phyloP scores from a whole-genome alignment of 2,113 vertebrate species.

The Odocoileus hemionus region DNA sequence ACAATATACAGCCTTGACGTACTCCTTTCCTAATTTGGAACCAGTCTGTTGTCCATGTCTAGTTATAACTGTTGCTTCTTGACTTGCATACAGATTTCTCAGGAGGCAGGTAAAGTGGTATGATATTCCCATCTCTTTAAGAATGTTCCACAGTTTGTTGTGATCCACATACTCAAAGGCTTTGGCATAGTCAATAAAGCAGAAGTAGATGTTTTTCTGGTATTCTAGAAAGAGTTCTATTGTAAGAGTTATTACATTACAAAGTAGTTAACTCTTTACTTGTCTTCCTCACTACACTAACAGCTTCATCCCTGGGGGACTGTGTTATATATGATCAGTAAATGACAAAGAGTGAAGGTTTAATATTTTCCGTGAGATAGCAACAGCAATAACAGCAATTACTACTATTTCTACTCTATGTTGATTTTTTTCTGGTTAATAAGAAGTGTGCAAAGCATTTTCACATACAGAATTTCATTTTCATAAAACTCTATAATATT shows the following conservation, averaged over 20 bases:
- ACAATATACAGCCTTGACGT: not conserved
- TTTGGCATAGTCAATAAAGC: not conserved
- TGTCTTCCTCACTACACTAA: not conserved
- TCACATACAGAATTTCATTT: slow-evolving; percentile 6
- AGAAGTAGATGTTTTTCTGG: not conserved
- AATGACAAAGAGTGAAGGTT: not conserved
- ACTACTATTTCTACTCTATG: not conserved
- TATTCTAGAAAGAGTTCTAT: not conserved
- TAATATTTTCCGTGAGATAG: not conserved
- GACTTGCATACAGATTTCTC: not conserved
- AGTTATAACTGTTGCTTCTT: not conserved
- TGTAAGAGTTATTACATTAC: not conserved
- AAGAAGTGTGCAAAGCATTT: not conserved
- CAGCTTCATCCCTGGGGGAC: not conserved
- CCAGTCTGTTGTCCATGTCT: not conserved
- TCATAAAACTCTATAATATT: not conserved
- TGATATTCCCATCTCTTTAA: not conserved
- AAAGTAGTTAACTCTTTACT: not conserved
- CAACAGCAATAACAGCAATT: not conserved
- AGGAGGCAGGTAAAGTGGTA: not conserved
- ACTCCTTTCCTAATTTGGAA: not conserved
- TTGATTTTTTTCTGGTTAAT: not conserved
- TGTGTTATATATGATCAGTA: not conserved
- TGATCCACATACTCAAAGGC: not conserved
- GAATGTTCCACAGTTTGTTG: not conserved